Percentiles rank a stretch among this genome's conserved stretches.
These are phyloP conservation scores for Nemotelus pantherinus DNA, from an alignment of 2,888 invertebrate genomes.

Conservation along the genomic window DNA sequence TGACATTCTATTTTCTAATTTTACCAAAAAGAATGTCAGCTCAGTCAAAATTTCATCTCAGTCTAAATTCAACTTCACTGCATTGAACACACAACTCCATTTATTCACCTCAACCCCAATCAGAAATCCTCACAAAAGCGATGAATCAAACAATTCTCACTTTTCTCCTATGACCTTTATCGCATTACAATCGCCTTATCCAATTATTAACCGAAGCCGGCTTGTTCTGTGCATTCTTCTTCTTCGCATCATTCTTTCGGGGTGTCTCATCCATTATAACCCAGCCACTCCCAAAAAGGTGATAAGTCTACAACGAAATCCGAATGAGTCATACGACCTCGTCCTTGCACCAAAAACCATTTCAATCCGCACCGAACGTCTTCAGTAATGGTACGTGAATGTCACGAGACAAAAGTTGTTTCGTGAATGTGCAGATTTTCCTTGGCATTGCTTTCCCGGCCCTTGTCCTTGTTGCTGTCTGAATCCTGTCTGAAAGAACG, in stretches of 20 bases:
- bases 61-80: too few relatives aligned
- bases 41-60: too few relatives aligned
- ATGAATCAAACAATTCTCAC: too few relatives aligned
- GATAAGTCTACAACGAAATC: conserved; percentile 21
- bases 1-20: too few relatives aligned
- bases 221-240: too few relatives aligned
- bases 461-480: conserved; percentile 11
- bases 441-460: not conserved
- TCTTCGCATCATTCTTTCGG: too few relatives aligned
- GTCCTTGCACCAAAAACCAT: not conserved
- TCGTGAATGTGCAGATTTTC: conserved; percentile 1
- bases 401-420: conserved; percentile 25
- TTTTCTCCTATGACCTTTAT: too few relatives aligned
- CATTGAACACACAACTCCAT: too few relatives aligned
- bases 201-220: not conserved
- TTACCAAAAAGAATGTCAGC: too few relatives aligned
- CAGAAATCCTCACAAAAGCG: too few relatives aligned
- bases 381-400: not conserved
- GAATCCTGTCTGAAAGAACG: not conserved
- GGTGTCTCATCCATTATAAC: too few relatives aligned
- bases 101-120: too few relatives aligned
- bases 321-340: conserved; percentile 17
- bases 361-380: not conserved
- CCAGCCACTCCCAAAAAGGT: not conserved
- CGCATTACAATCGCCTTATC: not conserved